Conservation (phyloP, 2,888 invertebrate species). For the Neuroscelio doddi region DNA sequence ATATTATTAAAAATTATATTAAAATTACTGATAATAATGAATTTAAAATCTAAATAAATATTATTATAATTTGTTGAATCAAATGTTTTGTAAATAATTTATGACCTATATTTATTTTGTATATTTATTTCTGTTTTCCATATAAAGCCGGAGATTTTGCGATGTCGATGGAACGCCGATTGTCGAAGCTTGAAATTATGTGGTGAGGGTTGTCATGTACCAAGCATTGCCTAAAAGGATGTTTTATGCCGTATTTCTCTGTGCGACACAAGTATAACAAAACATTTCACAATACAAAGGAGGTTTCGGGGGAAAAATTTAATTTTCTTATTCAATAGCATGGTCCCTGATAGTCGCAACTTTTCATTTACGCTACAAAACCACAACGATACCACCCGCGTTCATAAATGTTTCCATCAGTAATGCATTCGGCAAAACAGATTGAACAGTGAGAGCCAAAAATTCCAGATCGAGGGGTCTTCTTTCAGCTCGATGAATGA, state of each 20-base stretch:
- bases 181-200: conserved; percentile 28
- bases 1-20: too few relatives aligned
- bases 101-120: too few relatives aligned
- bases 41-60: too few relatives aligned
- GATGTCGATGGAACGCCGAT: conserved; percentile 25
- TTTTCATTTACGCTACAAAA: conserved; percentile 46
- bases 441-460: conserved; percentile 47
- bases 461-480: conserved; percentile 44
- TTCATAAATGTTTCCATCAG: conserved; percentile 34
- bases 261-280: conserved; percentile 29
- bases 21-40: too few relatives aligned
- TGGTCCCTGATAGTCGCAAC: conserved; percentile 32
- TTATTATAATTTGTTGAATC: too few relatives aligned
- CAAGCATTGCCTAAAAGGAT: conserved; percentile 29
- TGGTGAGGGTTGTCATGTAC: conserved; percentile 12
- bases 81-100: too few relatives aligned
- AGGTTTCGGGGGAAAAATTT: conserved; percentile 34
- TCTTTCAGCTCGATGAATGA: conserved; percentile 57
- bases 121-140: background rate
- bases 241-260: conserved; percentile 43
- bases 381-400: conserved; percentile 30
- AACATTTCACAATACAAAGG: conserved; percentile 39
- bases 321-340: conserved; percentile 44
- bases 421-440: conserved; percentile 53
- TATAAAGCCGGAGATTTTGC: conserved; percentile 68